phyloP scores from a whole-genome alignment of 2,113 vertebrate species.

The Scomber japonicus region DNA sequence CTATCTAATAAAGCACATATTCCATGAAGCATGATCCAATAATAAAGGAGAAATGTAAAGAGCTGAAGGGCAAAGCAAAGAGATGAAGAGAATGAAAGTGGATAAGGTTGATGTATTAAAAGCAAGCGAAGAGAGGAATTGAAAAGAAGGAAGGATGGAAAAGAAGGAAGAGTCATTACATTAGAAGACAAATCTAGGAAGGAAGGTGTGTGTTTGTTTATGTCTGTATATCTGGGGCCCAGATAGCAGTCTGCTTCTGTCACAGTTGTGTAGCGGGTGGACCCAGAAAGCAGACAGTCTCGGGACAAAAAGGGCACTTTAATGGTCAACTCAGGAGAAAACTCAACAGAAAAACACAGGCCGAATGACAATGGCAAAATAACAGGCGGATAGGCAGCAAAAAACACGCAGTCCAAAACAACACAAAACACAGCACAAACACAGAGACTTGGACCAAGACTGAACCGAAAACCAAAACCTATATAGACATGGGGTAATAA shows the following conservation, averaged over 20 bases:
- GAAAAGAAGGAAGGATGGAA: not conserved
- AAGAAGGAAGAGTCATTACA: not conserved
- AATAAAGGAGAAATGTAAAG: slow-evolving; percentile 41
- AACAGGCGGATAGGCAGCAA: too few species aligned
- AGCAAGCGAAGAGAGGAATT: slow-evolving; percentile 3
- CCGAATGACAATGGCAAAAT: too few species aligned
- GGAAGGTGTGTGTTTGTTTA: slow-evolving; percentile 37
- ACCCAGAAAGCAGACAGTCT: too few species aligned
- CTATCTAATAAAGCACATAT: slow-evolving; percentile 46
- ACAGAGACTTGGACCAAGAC: too few species aligned
- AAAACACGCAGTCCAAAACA: too few species aligned
- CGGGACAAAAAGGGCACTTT: too few species aligned
- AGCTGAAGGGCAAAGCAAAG: slow-evolving; percentile 21
- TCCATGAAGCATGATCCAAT: slow-evolving; percentile 38
- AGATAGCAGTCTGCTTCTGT: slow-evolving; percentile 14
- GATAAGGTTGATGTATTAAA: not conserved
- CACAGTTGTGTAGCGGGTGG: too few species aligned
- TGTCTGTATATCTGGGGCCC: slow-evolving; percentile 24
- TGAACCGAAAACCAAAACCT: too few species aligned
- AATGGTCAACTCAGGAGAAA: too few species aligned
- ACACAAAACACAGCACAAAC: too few species aligned
- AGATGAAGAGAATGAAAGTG: slow-evolving; percentile 8
- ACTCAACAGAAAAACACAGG: too few species aligned
- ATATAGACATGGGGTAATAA: too few species aligned
- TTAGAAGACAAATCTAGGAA: slow-evolving; percentile 17